A percentile compares a stretch with the other conserved stretches of the same genome.
These are phyloP conservation scores for Mesaphorura yosii DNA, from an alignment of 1,140 invertebrate genomes.

Conservation along the genomic window DNA sequence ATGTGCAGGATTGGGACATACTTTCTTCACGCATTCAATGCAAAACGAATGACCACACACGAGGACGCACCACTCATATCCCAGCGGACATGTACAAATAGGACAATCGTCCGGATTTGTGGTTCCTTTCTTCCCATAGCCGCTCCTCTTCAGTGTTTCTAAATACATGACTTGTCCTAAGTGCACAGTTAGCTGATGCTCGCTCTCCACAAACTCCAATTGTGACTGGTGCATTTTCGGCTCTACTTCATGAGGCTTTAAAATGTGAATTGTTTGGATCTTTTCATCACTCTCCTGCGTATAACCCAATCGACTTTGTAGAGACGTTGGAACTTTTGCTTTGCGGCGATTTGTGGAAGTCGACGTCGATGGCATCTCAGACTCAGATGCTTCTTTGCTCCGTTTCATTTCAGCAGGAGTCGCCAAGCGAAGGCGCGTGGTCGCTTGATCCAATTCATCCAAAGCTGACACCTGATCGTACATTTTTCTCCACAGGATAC, in stretches of 20 bases:
- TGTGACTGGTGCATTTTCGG: constrained; percentile 32
- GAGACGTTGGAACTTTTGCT: neutral
- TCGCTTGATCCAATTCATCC: constrained; percentile 66
- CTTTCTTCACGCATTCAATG: constrained; percentile 44
- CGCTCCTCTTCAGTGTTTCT: constrained; percentile 42
- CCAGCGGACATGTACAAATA: constrained; percentile 49
- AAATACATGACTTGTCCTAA: constrained; percentile 45
- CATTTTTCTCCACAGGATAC: constrained; percentile 48
- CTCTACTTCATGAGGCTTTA: constrained; percentile 42
- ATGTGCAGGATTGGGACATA: constrained; percentile 15
- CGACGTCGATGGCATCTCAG: constrained; percentile 18
- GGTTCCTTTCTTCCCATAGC: constrained; percentile 33
- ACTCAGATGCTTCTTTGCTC: too few relatives aligned
- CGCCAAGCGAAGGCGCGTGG: constrained; percentile 45
- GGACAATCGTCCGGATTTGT: constrained; percentile 55
- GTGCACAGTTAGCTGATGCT: constrained; percentile 38
- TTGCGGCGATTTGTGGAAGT: constrained; percentile 14
- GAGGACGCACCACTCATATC: constrained; percentile 52
- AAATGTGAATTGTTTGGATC: constrained; percentile 36
- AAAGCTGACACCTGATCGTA: constrained; percentile 48
- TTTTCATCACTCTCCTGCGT: constrained; percentile 30
- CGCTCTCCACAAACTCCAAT: constrained; percentile 23
- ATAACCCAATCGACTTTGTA: constrained; percentile 24
- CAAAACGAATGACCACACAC: constrained; percentile 58
- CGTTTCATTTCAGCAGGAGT: constrained; percentile 39